Evolutionary conservation across 2,888 invertebrate species (phyloP).

Genomic region (Amblyjoppa fuscipennis): DNA sequence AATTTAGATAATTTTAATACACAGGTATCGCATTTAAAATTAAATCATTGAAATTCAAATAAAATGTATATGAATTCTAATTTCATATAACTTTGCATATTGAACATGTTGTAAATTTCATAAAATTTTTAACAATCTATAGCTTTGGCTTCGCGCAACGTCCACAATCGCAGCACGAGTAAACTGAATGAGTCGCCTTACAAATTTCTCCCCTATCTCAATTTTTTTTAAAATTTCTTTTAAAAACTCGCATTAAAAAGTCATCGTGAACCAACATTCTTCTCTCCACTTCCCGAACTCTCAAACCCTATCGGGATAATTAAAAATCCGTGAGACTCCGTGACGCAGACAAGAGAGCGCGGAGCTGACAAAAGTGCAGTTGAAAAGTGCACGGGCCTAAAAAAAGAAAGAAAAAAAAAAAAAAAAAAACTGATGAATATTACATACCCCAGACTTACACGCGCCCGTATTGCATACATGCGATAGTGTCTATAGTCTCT

Average conservation of each 20-base stretch:
- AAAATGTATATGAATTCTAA: too few species aligned
- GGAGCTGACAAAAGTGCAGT: constrained; percentile 59
- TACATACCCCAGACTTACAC: constrained; percentile 24
- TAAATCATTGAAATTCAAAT: too few species aligned
- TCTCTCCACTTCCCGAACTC: constrained; percentile 45
- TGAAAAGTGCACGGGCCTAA: constrained; percentile 63
- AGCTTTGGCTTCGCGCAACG: too few species aligned
- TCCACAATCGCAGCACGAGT: too few species aligned
- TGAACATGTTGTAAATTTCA: too few species aligned
- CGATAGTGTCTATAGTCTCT: constrained; percentile 29
- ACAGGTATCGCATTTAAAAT: too few species aligned
- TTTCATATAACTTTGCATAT: too few species aligned
- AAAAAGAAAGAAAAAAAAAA: constrained; percentile 38
- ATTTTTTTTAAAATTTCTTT: too few species aligned
- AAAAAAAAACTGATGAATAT: constrained; percentile 56
- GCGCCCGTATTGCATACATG: constrained; percentile 12
- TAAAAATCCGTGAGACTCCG: constrained; percentile 63
- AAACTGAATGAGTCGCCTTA: too few species aligned
- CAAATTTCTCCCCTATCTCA: too few species aligned
- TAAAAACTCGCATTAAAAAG: neutral
- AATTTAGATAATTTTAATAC: too few species aligned
- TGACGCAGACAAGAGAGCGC: constrained; percentile 51
- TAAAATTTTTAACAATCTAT: too few species aligned
- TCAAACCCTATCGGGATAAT: constrained; percentile 62
- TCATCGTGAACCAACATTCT: constrained; percentile 2